Percentiles rank a stretch among this genome's conserved stretches.
Evolutionary conservation across 2,113 vertebrate genomes (phyloP).

Genomic region (Pollimyrus isidori): DNA sequence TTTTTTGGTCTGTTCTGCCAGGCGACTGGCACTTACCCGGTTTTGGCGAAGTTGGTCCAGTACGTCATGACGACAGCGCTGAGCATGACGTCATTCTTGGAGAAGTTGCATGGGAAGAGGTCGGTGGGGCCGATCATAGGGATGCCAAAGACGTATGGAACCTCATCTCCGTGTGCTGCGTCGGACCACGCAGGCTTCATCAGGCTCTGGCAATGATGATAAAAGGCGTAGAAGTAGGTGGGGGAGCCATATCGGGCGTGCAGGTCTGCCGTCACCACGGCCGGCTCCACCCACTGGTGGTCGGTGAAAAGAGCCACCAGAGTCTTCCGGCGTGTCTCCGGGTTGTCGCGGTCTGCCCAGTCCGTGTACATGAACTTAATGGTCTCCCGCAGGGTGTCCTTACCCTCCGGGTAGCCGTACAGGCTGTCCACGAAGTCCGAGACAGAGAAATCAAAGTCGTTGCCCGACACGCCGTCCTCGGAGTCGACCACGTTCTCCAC

Average conservation of each 20-base stretch:
- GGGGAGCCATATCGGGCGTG: constrained; percentile 95
- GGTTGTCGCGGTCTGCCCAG: constrained; percentile 96
- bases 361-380: constrained; percentile 99
- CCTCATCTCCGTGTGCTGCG: constrained; percentile 93
- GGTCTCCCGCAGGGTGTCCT: constrained; percentile 92
- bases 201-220: constrained; percentile 98
- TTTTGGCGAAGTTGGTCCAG: constrained; percentile 99
- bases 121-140: constrained; percentile 97
- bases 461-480: constrained; percentile 91
- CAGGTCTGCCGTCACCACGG: constrained; percentile 91
- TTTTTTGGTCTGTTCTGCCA: background rate
- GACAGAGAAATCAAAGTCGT: constrained; percentile 95
- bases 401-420: constrained; percentile 94
- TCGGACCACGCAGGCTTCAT: constrained; percentile 99
- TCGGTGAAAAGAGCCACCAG: constrained; percentile 96
- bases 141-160: constrained; percentile 94
- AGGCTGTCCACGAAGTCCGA: constrained; percentile 98
- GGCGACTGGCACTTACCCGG: constrained; percentile 73
- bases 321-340: constrained; percentile 90
- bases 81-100: constrained; percentile 97
- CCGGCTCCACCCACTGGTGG: constrained; percentile 97
- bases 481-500: constrained; percentile 97
- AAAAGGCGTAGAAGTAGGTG: constrained; percentile 98
- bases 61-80: constrained; percentile 99
- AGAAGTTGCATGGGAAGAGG: constrained; percentile 97